phyloP scores from a whole-genome alignment of 1,140 invertebrate genomes.

The Drosophila watanabei region DNA sequence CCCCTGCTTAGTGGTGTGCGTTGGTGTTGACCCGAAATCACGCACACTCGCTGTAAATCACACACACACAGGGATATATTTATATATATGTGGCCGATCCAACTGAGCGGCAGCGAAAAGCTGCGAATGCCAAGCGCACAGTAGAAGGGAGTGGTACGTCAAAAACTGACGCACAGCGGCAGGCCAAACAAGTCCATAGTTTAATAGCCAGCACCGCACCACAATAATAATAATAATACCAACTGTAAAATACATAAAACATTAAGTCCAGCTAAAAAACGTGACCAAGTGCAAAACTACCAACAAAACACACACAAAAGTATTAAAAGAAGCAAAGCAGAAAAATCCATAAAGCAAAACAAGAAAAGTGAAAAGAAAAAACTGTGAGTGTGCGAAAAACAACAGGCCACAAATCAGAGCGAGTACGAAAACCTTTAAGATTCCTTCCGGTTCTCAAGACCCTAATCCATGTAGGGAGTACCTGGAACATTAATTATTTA shows the following conservation, averaged over 20 bases:
- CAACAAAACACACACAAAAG: neutral
- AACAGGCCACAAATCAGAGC: conserved; percentile 69
- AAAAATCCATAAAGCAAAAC: conserved; percentile 23
- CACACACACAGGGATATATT: conserved; percentile 40
- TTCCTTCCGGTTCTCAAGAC: neutral
- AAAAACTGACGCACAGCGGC: conserved; percentile 86
- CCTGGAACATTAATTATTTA: neutral
- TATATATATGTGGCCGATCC: conserved; percentile 57
- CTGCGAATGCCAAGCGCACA: conserved; percentile 75
- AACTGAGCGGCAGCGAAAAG: conserved; percentile 70
- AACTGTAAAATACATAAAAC: conserved; percentile 65
- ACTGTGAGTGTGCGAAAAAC: conserved; percentile 47
- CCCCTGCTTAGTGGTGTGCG: conserved; percentile 36
- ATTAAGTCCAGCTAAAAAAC: conserved; percentile 25
- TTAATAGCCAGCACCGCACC: conserved; percentile 46
- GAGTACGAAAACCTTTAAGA: conserved; percentile 51
- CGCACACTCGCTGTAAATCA: conserved; percentile 83
- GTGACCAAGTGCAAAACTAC: conserved; percentile 47
- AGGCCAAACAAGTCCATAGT: conserved; percentile 77
- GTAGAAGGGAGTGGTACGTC: conserved; percentile 86
- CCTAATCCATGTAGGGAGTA: neutral
- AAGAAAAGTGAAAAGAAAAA: conserved; percentile 13
- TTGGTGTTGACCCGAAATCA: conserved; percentile 79
- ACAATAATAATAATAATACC: conserved; percentile 43
- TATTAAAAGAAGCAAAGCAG: neutral